Base-by-base conservation (phyloP, 2,888 invertebrate species). In the Drosophila kanekoi region DNA sequence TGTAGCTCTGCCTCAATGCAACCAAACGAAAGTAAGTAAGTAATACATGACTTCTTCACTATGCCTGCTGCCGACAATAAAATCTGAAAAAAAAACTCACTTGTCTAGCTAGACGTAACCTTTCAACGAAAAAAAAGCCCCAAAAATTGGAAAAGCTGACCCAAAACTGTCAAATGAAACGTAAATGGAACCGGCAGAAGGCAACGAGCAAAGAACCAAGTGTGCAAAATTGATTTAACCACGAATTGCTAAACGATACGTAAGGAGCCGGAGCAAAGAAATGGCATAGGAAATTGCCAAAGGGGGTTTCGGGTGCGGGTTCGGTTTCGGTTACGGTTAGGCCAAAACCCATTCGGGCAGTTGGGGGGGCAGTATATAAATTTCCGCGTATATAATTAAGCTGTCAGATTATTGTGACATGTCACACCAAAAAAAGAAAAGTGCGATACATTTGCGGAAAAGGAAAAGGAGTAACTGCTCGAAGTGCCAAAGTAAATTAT, bases 341-440 rank as follows among this genome's bases (percentile, higher is more conserved):
- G 11, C 11, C 35, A 28, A 28, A 28, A 28, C 28, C 28, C 28
- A 28, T 41, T 40, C 28, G 64, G 40, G 45, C 53, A 44, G 53
- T 38, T 47, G 14, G 38, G 20, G 51, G 14, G 38, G 20, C 10
- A 28, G 63, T 58, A 69, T 79, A 66, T 86, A 79, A 74, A 86
- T 85, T 69, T 83, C 75, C 87, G 81, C 82, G 84, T 86, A 48
- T 89, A 90, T 91, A 91, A 91, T 91, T 91, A 91, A 91, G 88
- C 83, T 91, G 91, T 91, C 91, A 85, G 91, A 91, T 91, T 91
- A 91, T 91, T 91, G 87, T 90, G 91, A 90, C 90, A 90, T 83
- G 80, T 65, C 79, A 76, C 74, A 85, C 74, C 77, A 79, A 72
- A 77, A 79, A 48, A 62, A 62, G 45, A 14, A 51, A 44, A 44